Evolutionary conservation across 2,797 vertebrate genomes (phyloP), one percentile per base, ranked within the genome.

Genomic region (Sebastes minor): DNA sequence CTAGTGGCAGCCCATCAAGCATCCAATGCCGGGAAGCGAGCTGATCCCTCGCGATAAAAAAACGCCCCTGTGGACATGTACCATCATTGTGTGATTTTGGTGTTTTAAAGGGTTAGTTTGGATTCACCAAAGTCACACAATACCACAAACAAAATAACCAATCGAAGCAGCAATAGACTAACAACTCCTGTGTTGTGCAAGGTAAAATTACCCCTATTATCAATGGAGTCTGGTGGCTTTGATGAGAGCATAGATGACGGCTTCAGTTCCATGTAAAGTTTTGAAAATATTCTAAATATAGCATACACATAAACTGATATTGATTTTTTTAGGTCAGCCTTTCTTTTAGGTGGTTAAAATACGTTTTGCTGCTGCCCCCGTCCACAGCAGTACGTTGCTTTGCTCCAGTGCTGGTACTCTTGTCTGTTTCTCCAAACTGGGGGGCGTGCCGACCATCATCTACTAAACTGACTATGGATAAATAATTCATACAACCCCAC

Each of bases 51-150:
- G 16, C 0, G 16, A 46, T 46, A 46, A 46, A 46, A 46, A 46
- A 46, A 0, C 1, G 0, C 42, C 42, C 16, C 7, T 46, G 42
- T 46, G 16, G 42, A 0, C 42, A 7, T 2, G 0, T 18, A 46
- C 42, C 42, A 46, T 46, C 0, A 46, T 18, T 46, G 42, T 46
- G 16, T 18, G 42, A 46, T 46, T 46, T 46, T 8, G 16, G 16
- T 46, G 42, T 46, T 8, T 18, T 46, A 46, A 46, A 46, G 42
- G 42, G 42, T 46, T 1, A 20, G 42, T 46, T 46, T 0, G 6
- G 7, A 18, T 46, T 46, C 42, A 46, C 42, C 16, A 57, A 16
- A 57, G 27, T 18, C 23, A 61, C 28, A 32, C 57, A 28, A 28
- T 18, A 9, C 13, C 3, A 57, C 16, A 46, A 46, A 18, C 42